Percentiles rank a stretch among this genome's conserved stretches.
Conservation (phyloP, 2,888 invertebrate genomes). For the Cabera pusaria region DNA sequence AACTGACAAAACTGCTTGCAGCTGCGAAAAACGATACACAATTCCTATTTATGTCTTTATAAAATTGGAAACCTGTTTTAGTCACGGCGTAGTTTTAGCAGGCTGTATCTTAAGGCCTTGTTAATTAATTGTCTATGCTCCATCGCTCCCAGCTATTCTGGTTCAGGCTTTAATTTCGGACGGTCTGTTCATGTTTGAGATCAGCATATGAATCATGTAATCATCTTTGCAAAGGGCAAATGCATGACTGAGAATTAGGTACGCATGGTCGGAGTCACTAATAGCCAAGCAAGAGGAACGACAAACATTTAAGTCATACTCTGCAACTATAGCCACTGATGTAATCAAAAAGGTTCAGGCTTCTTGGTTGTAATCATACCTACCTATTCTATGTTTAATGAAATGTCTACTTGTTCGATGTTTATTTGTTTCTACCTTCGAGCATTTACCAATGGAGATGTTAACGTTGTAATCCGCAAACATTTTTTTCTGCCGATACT, state of each 20-base stretch:
- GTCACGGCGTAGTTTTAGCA: slow-evolving; percentile 8
- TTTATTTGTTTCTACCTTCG: too few relatives aligned
- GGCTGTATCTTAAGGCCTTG: slow-evolving; percentile 3
- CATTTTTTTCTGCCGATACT: too few relatives aligned
- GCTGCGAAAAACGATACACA: slow-evolving; percentile 49
- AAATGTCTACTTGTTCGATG: too few relatives aligned
- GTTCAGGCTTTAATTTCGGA: neutral
- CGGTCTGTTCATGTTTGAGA: slow-evolving; percentile 3
- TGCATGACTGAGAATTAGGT: neutral
- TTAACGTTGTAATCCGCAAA: too few relatives aligned
- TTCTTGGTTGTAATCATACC: too few relatives aligned
- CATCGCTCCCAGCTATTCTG: neutral
- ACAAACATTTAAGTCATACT: too few relatives aligned
- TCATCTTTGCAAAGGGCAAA: slow-evolving; percentile 2
- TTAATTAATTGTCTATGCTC: slow-evolving; percentile 10
- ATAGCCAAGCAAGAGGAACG: too few relatives aligned
- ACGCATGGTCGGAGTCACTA: neutral
- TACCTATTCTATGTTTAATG: too few relatives aligned
- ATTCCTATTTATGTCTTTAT: slow-evolving; percentile 33
- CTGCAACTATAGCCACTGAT: too few relatives aligned
- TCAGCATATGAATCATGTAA: slow-evolving; percentile 2
- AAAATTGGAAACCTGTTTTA: slow-evolving; percentile 24
- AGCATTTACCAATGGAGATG: too few relatives aligned
- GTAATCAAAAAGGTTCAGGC: too few relatives aligned
- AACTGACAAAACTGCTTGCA: slow-evolving; percentile 59